Evolutionary conservation across 2,888 invertebrate genomes (phyloP), one percentile per base, ranked within the genome.

Genomic region (Zaprionus bogoriensis): DNA sequence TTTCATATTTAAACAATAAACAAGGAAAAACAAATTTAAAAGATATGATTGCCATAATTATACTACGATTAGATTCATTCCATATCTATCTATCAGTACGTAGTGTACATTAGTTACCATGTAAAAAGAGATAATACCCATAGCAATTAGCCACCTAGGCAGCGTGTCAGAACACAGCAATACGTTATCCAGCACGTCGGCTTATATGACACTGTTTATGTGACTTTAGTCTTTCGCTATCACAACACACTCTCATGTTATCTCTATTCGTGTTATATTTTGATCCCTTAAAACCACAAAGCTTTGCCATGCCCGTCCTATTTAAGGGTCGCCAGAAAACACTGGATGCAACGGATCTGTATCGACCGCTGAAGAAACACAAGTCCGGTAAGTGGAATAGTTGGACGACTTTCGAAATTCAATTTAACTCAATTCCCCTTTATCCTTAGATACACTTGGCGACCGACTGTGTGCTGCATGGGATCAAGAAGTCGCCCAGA

Each of bases 281-380:
- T 51, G 7, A 64, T 51, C 7, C 2, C 6, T 23, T 23, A 17
- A 10, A 20, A 6, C 4, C 19, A 1, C 48, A n/a, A 28, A 95
- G 95, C 91, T 97, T 96, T 94, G 95, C 96, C 51, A 91, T 95
- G 81, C 94, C 94, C 2, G 91, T 96, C 74, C 96, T 96, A 90
- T 94, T 93, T 76, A 94, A 94, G 87, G 97, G 97, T 0, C 94
- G 94, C 75, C 92, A 92, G 57, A 94, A 95, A 80, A 94, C 94
- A 42, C 90, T 97, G 57, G 95, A 94, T 67, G 92, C 94, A 42
- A 92, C 93, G 30, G 97, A 97, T 90, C 91, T 97, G 28, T 95
- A 94, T 85, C 93, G 94, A 74, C 93, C 96, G 0, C 92, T 95
- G 36, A 92, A 91, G 32, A 92, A 92, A 17, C 97, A 96, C 89